Base-by-base conservation (phyloP, 2,113 vertebrate genomes). In the Anoura caudifer region DNA sequence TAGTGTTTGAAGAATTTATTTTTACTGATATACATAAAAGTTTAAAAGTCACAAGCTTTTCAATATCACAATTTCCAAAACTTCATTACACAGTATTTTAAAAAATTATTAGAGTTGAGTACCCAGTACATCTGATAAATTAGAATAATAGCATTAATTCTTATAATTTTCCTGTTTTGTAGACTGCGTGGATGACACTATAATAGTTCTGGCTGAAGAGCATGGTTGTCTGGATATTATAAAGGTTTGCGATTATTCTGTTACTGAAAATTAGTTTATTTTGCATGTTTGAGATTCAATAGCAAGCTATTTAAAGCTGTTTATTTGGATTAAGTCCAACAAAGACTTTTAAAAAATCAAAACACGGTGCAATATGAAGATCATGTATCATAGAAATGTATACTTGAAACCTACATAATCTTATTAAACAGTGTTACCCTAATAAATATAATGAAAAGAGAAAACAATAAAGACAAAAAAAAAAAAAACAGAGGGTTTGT, bases 121-220 rank as follows among this genome's bases (percentile, higher is more conserved):
- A 72, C 10, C 14, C 56, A 10, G 8, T 50, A 77, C 52, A 16
- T 45, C 33, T 63, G 50, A 70, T 41, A 76, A 28, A 75, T 84
- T 82, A 67, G 38, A 63, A 88, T 61, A 94, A 14, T 31, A 47
- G 1, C 9, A 45, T 54, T 90, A 67, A 79, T 92, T 96, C 14
- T 81, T 67, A n/a, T 31, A 33, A 10, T 82, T 97, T 45, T 95
- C 96, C 41, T 97, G 1, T 98, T 96, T 98, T 92, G 31, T 97
- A 99, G 99, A 99, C 90, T 99, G 99, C 56, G 99, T 99, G 94
- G 99, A 99, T 95, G 99, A 99, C 95, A 99, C 99, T 97, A 94
- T 99, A 94, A 99, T 98, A 50, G 99, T 99, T 75, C 97, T 99
- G 86, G 99, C 99, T 73, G 99, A 99, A 98, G 99, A 99, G 94